These are phyloP conservation scores for Tupiocoris notatus DNA, from an alignment of 2,888 invertebrate genomes.

Conservation along the genomic window DNA sequence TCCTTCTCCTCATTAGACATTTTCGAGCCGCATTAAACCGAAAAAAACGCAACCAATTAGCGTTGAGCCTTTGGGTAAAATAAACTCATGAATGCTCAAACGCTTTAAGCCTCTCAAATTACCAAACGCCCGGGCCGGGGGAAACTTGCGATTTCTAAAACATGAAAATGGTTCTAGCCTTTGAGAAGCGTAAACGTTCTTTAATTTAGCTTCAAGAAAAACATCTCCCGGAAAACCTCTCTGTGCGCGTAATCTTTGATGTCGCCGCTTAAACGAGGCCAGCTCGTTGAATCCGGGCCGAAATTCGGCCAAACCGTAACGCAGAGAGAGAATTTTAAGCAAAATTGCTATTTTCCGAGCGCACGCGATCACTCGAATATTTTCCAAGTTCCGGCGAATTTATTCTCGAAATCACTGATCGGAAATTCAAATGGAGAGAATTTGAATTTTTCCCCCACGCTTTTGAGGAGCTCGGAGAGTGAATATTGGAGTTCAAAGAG, in stretches of 20 bases:
- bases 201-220: not conserved
- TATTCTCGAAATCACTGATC: too few relatives aligned
- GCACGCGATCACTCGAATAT: too few relatives aligned
- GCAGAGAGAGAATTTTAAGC: too few relatives aligned
- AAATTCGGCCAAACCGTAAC: too few relatives aligned
- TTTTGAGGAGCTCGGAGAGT: too few relatives aligned
- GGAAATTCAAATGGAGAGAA: too few relatives aligned
- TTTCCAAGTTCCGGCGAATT: too few relatives aligned
- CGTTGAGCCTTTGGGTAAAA: not conserved
- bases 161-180: not conserved
- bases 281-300: too few relatives aligned
- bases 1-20: not conserved
- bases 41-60: not conserved
- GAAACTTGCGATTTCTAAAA: not conserved
- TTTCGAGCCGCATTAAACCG: slow-evolving; percentile 34
- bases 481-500: too few relatives aligned
- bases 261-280: too few relatives aligned
- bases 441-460: too few relatives aligned
- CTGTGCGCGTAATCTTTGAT: not conserved
- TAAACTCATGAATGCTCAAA: not conserved
- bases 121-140: not conserved
- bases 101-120: not conserved
- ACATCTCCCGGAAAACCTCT: not conserved
- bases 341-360: too few relatives aligned
- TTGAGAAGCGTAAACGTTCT: not conserved